Base-by-base conservation (phyloP, 2,888 invertebrate genomes). In the Phymatocera aterrima region DNA sequence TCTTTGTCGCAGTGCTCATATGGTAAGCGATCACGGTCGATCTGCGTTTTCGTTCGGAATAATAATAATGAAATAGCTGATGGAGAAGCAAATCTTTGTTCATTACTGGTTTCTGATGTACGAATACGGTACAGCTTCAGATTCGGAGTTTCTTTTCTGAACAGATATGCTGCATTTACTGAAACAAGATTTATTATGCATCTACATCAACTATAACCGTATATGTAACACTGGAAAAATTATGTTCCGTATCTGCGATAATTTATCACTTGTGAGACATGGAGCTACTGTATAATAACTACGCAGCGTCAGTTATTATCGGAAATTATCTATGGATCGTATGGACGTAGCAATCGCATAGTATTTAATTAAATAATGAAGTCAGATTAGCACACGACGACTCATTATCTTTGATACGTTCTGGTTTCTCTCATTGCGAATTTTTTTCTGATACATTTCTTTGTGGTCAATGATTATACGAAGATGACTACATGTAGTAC, bases 1-100 rank as follows among this genome's bases (percentile, higher is more conserved):
- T 87, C 92, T 97, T 86, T 98, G 97, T 89, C 92, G 97, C 79
- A 94, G 96, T n/a, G 95, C 95, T 34, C 92, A 92, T 65, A 91
- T 97, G 93, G 96, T 96, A 87, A 93, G 93, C 91, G n/a, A 37
- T 64, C 5, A 64, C 18, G 37, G 8, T 43, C 43, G 43, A 12
- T 43, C n/a, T n/a, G 43, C 43, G 1, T 43, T 43, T 43, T 43
- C 43, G 43, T 43, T 10, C 6, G 6, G 43, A n/a, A n/a, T n/a
- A n/a, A n/a, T n/a, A n/a, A n/a, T n/a, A n/a, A n/a, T n/a, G n/a
- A n/a, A n/a, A n/a, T n/a, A n/a, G n/a, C n/a, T n/a, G n/a, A n/a
- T 51, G 51, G n/a, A 51, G 51, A 51, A 51, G 4, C 51, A 18
- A 51, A 18, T 51, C 15, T 18, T 51, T 51, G 51, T 8, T 51